Evolutionary conservation across 1,140 invertebrate genomes (phyloP).

Genomic region (Apis mellifera): DNA sequence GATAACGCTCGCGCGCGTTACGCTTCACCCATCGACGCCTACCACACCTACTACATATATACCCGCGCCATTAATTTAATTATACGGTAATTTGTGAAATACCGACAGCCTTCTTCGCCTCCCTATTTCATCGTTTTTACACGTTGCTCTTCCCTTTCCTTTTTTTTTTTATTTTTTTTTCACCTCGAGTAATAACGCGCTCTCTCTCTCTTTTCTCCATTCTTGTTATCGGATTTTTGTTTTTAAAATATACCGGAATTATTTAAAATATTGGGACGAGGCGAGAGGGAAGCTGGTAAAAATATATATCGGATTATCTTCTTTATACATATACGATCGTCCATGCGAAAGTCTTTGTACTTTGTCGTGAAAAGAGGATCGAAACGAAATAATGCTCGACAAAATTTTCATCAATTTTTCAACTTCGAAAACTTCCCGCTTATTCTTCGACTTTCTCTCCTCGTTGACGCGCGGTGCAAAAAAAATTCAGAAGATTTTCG

Average conservation of each 20-base stretch:
- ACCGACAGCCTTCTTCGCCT: slow-evolving; percentile 35
- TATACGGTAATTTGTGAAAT: slow-evolving; percentile 42
- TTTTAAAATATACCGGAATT: neutral
- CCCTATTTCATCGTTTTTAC: neutral
- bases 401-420: too few species aligned
- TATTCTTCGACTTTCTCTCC: too few species aligned
- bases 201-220: neutral
- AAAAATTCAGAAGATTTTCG: too few species aligned
- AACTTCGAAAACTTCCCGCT: too few species aligned
- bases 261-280: neutral
- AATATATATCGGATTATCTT: too few species aligned
- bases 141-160: neutral
- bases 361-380: too few species aligned
- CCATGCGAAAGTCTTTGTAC: too few species aligned
- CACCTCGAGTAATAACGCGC: neutral
- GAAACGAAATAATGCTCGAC: too few species aligned
- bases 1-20: slow-evolving; percentile 18
- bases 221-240: neutral
- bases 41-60: neutral
- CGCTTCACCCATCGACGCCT: neutral
- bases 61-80: slow-evolving; percentile 44
- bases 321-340: too few species aligned
- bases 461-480: too few species aligned
- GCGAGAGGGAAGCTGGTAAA: too few species aligned
- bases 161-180: too few species aligned